These are phyloP conservation scores for Mus minutoides DNA, from an alignment of 2,797 vertebrate species.

Conservation along the genomic window DNA sequence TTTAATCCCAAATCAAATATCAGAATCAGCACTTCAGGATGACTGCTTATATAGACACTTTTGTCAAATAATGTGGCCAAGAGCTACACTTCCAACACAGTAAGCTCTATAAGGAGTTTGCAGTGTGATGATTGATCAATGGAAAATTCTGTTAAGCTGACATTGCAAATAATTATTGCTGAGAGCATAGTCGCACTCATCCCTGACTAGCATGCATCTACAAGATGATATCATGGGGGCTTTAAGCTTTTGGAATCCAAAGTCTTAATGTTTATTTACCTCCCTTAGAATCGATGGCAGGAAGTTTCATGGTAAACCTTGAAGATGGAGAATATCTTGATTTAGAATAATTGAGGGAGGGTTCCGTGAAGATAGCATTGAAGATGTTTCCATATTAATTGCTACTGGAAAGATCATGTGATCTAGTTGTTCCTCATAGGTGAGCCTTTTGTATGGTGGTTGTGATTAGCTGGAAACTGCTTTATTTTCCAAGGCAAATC, in stretches of 20 bases:
- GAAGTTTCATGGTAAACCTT: neutral
- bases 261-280: conserved; percentile 25
- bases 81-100: conserved; percentile 80
- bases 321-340: neutral
- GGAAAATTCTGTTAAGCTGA: conserved; percentile 70
- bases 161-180: conserved; percentile 46
- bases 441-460: neutral
- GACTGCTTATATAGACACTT: conserved; percentile 88
- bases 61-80: conserved; percentile 81
- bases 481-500: neutral
- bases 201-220: conserved; percentile 38
- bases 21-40: conserved; percentile 89
- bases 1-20: conserved; percentile 91
- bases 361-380: neutral
- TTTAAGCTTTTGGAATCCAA: conserved; percentile 46
- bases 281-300: neutral
- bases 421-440: neutral
- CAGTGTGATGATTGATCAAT: conserved; percentile 70
- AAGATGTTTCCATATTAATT: conserved; percentile 24
- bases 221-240: conserved; percentile 46
- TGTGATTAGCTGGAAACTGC: neutral
- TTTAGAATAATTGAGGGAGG: neutral
- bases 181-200: conserved; percentile 23
- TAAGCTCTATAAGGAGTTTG: conserved; percentile 72
- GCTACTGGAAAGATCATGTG: neutral